Evolutionary conservation across 1,140 invertebrate genomes (phyloP).

Genomic region (Chionoecetes opilio): DNA sequence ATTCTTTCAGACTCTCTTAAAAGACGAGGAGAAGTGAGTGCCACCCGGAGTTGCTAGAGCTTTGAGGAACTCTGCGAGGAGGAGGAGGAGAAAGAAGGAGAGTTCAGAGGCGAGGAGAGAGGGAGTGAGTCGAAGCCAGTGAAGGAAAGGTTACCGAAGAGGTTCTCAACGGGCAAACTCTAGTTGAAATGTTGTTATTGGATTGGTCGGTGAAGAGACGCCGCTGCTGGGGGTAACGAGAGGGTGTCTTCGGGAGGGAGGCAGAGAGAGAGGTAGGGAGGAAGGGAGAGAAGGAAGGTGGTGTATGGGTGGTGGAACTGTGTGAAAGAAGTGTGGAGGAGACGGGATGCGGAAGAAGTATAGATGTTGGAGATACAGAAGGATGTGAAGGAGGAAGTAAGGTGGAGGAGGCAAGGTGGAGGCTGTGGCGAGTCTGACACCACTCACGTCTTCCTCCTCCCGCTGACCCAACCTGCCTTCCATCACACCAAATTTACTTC

Average conservation of each 20-base stretch:
- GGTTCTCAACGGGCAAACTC: slow-evolving; percentile 17
- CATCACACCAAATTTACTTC: slow-evolving; percentile 9
- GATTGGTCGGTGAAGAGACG: neutral
- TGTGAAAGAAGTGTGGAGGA: too few relatives aligned
- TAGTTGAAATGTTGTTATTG: slow-evolving; percentile 12
- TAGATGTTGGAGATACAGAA: too few relatives aligned
- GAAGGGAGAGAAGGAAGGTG: neutral
- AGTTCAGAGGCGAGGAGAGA: neutral
- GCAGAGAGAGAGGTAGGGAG: neutral
- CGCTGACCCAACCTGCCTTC: neutral
- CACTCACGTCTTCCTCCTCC: neutral
- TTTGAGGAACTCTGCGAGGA: slow-evolving; percentile 5
- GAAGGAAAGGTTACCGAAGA: slow-evolving; percentile 28
- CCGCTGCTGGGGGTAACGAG: too few relatives aligned
- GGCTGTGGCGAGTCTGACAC: neutral
- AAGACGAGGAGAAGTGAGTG: slow-evolving; percentile 25
- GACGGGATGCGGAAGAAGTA: too few relatives aligned
- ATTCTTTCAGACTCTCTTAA: slow-evolving; percentile 5
- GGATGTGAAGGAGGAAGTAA: too few relatives aligned
- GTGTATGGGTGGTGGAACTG: neutral
- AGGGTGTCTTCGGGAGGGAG: too few relatives aligned
- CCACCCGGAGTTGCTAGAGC: neutral
- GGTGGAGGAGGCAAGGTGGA: neutral
- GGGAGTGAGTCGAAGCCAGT: neutral
- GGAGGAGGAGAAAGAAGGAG: neutral